Percentiles rank a stretch among this genome's conserved stretches.
Evolutionary conservation across 1,140 invertebrate genomes (phyloP).

Genomic region (Anagrus nilaparvatae): DNA sequence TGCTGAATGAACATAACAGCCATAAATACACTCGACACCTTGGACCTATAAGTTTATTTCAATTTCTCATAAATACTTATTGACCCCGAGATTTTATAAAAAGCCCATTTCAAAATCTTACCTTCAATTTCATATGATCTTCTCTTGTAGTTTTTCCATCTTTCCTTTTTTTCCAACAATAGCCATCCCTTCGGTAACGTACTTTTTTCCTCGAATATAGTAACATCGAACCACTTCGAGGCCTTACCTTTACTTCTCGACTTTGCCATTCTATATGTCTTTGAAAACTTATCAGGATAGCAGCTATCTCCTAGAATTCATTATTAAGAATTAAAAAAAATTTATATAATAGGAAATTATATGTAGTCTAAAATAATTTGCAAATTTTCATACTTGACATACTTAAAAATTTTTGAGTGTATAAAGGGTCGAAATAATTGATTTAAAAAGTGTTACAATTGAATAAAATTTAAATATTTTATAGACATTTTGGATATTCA

Average conservation of each 20-base stretch:
- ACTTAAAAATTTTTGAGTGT: too few relatives aligned
- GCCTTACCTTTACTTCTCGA: constrained; percentile 93
- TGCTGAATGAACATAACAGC: constrained; percentile 96
- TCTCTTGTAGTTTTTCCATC: constrained; percentile 96
- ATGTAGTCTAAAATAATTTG: too few relatives aligned
- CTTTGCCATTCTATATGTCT: constrained; percentile 93
- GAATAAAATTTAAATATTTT: too few relatives aligned
- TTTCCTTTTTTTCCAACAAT: constrained; percentile 97
- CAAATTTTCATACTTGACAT: too few relatives aligned
- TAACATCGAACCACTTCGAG: constrained; percentile 93
- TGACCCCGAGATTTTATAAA: not conserved
- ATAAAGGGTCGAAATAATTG: too few relatives aligned
- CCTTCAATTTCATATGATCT: constrained; percentile 99
- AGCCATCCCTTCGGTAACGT: constrained; percentile 90
- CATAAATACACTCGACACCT: constrained; percentile 82
- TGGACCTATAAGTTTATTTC: constrained; percentile 28
- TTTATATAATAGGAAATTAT: constrained; percentile 1
- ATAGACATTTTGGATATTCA: too few relatives aligned
- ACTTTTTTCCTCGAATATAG: constrained; percentile 94
- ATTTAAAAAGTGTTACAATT: too few relatives aligned
- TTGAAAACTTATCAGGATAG: constrained; percentile 93
- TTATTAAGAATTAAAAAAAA: too few relatives aligned
- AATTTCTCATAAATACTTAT: not conserved
- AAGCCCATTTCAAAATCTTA: constrained; percentile 31
- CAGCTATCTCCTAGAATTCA: constrained; percentile 92